Base-by-base conservation (phyloP, 1,140 invertebrate genomes). In the Coenobita brevimanus region DNA sequence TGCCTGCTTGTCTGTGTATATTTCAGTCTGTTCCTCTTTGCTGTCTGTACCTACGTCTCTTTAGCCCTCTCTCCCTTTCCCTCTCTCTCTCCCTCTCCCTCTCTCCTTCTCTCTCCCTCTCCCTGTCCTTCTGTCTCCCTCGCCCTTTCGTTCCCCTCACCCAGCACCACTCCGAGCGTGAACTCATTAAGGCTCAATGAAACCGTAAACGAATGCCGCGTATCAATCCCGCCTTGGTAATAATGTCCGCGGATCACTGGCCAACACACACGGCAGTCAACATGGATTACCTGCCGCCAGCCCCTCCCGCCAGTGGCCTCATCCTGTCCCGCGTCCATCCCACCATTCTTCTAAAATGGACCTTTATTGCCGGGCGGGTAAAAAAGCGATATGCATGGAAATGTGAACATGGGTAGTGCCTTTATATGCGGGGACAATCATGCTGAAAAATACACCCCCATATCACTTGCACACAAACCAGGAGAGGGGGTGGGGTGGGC, bases 361-460 rank as follows among this genome's bases (percentile, higher is more conserved):
- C 64, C 80, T 82, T 82, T 82, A 82, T 82, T 82, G 80, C 80
- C 64, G 38, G 46, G 36, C 80, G 43, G 76, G 46, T 79, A 57
- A 13, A 57, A 50, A 38, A 36, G n/a, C 64, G 80, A 69, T 82
- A 82, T 82, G 62, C 71, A 84, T 84, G 71, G 67, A 84, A 75
- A 84, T 84, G 54, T 75, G 71, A 60, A 62, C 54, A 84, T 75
- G 17, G 46, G 21, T n/a, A n/a, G n/a, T 75, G 54, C 54, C 46
- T 84, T 75, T 84, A 84, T 84, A 75, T 60, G 50, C 71, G 21
- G 46, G 71, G 46, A 84, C 71, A 84, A 75, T 75, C 71, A 84
- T 50, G 67, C 46, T 84, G 71, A 62, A 75, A 84, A 60, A 75
- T 75, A 75, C 71, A 60, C 33, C 30, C 54, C 38, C 82, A 84